Base-by-base conservation (phyloP, 2,888 invertebrate species). In the Stegana nigrithorax region DNA sequence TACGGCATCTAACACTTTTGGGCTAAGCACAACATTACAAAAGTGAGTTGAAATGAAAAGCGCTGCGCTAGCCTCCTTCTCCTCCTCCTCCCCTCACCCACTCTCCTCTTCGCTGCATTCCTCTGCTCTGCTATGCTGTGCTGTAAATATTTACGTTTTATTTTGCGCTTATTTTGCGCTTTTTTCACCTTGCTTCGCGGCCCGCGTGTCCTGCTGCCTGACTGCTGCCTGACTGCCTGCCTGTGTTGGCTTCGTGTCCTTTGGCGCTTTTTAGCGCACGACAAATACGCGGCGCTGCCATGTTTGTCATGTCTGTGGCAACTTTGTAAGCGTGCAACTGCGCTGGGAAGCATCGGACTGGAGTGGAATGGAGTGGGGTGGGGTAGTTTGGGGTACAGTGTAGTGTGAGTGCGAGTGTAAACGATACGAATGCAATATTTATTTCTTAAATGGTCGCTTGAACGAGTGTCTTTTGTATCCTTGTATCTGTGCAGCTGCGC, bases 71-170 rank as follows among this genome's bases (percentile, higher is more conserved):
- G n/a, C 39, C 4, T 36, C 36, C 12, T 8, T 10, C 6, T 29
- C 29, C 6, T 29, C 29, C 6, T 29, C 29, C 6, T 29, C 29
- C 29, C 10, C 10, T 6, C 10, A 6, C 6, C 4, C 14, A 17
- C 17, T 14, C 17, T n/a, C 39, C 39, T n/a, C 14, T 39, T 14
- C n/a, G 39, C 39, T 39, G 39, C 17, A 39, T 39, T 39, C 14
- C 14, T n/a, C 5, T 4, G n/a, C 17, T 39, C 17, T 39, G 25
- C 32, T 21, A 29, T n/a, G 29, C 51, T 29, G 14, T 19, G 27
- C 29, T 53, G 53, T 55, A 55, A 55, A 55, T 55, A 55, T 55
- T 55, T 32, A 19, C 53, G 53, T 55, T 55, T 55, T 55, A 55
- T 55, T 55, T 55, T 55, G 32, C 32, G 53, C 53, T 55, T 55